Conservation (phyloP, 2,888 invertebrate genomes). For the Nomada hirtipes region DNA sequence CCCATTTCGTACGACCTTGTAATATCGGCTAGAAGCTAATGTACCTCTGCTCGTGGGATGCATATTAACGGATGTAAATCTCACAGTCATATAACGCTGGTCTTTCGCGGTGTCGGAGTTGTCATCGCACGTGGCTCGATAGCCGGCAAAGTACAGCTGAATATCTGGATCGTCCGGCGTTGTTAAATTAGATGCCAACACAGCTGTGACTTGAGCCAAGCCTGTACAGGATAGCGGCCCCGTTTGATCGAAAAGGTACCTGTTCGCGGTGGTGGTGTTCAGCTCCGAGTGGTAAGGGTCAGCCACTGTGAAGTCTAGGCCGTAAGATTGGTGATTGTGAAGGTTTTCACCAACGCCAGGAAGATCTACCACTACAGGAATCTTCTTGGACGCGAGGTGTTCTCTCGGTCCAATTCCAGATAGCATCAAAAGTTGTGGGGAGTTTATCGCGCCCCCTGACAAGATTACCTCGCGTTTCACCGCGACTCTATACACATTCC, state of each 20-base stretch:
- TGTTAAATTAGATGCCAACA: conserved; percentile 87
- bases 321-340: conserved; percentile 88
- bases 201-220: conserved; percentile 89
- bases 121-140: conserved; percentile 86
- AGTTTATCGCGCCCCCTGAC: conserved; percentile 88
- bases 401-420: conserved; percentile 89
- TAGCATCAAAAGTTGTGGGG: conserved; percentile 88
- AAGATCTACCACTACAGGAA: conserved; percentile 86
- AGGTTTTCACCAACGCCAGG: conserved; percentile 90
- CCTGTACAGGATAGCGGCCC: conserved; percentile 88
- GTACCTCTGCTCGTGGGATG: conserved; percentile 88
- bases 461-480: conserved; percentile 85
- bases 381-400: conserved; percentile 86
- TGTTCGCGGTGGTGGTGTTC: conserved; percentile 85
- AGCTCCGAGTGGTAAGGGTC: conserved; percentile 83
- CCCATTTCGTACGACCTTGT: no score
- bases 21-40: no score
- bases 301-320: conserved; percentile 86
- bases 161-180: conserved; percentile 88
- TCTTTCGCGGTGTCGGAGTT: conserved; percentile 72
- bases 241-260: conserved; percentile 86
- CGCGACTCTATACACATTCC: conserved; percentile 45
- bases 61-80: conserved; percentile 87
- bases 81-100: conserved; percentile 65
- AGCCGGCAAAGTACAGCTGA: conserved; percentile 89